phyloP scores from a whole-genome alignment of 2,113 vertebrate genomes.

The Castor canadensis region DNA sequence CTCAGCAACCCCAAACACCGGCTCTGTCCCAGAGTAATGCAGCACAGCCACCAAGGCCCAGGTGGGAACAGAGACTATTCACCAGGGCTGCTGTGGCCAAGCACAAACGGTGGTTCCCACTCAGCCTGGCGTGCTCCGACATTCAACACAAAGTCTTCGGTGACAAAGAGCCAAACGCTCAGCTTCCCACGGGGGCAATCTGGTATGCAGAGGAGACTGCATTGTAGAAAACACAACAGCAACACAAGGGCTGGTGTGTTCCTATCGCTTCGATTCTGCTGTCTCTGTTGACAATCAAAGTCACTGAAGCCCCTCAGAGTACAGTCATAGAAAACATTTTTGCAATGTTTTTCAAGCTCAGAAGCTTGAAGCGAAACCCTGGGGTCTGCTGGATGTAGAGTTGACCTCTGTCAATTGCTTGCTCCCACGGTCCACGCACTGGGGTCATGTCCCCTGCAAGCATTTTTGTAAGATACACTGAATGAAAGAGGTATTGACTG shows the following conservation, averaged over 20 bases:
- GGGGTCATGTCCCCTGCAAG: background rate
- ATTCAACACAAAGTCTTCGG: background rate
- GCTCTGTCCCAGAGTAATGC: background rate
- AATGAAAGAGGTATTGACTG: constrained; percentile 53
- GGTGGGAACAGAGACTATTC: background rate
- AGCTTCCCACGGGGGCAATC: background rate
- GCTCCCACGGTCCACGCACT: background rate
- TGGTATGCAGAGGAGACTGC: fast-evolving
- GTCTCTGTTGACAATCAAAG: background rate
- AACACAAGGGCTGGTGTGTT: fast-evolving
- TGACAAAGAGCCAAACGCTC: background rate
- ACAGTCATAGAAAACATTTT: background rate
- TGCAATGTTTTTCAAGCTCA: fast-evolving
- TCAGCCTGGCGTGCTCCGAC: background rate
- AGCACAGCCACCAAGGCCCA: background rate
- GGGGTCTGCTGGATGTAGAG: background rate
- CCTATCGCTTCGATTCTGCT: fast-evolving
- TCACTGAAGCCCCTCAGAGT: background rate
- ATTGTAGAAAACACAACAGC: no score
- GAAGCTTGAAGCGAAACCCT: background rate
- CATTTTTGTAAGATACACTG: background rate
- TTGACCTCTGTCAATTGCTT: background rate
- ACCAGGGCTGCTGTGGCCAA: background rate
- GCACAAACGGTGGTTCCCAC: background rate
- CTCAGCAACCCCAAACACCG: no score